Evolutionary conservation across 2,888 invertebrate species (phyloP).

Genomic region (Tetanocera ferruginea): DNA sequence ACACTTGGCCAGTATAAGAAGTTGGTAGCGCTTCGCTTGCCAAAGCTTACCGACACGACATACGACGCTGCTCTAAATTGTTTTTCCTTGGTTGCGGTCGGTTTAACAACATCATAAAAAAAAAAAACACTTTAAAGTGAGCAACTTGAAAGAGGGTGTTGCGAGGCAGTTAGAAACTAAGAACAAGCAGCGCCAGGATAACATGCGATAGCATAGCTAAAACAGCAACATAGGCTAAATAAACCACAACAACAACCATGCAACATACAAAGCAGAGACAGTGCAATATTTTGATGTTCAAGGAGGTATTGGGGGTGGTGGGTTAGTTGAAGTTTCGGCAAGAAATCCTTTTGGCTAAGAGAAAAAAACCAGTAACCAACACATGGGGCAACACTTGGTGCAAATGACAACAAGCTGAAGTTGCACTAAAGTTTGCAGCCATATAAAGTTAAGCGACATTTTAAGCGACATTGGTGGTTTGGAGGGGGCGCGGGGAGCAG

Average conservation of each 20-base stretch:
- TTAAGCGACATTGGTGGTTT: background rate
- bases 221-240: background rate
- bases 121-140: slow-evolving; percentile 60
- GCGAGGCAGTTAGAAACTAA: too few relatives aligned
- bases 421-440: background rate
- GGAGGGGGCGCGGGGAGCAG: background rate
- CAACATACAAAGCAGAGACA: background rate
- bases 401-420: background rate
- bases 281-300: background rate
- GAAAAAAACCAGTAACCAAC: too few relatives aligned
- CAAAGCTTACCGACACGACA: background rate
- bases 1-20: background rate
- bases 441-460: background rate
- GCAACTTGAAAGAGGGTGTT: background rate
- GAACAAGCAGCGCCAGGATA: background rate
- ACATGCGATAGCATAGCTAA: background rate
- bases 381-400: too few relatives aligned
- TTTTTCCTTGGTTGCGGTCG: slow-evolving; percentile 63
- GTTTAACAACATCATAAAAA: slow-evolving; percentile 67
- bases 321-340: background rate
- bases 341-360: background rate
- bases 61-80: slow-evolving; percentile 31
- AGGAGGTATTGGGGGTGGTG: background rate
- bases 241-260: background rate
- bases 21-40: slow-evolving; percentile 19